phyloP scores from a whole-genome alignment of 2,888 invertebrate species.

The Polydrusus cervinus region DNA sequence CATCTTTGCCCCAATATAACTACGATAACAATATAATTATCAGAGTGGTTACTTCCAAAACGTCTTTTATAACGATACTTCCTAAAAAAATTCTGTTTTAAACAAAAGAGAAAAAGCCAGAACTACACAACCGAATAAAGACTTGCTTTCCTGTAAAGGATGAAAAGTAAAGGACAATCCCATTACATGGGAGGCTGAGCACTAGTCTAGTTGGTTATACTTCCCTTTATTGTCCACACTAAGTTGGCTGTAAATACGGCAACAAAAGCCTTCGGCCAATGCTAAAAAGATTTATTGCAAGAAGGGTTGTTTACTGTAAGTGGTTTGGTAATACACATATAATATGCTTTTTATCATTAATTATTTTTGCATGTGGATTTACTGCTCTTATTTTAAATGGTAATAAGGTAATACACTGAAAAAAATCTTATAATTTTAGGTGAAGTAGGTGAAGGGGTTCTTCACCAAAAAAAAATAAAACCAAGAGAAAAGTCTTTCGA shows the following conservation, averaged over 20 bases:
- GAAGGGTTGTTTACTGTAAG: background rate
- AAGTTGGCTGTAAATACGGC: conserved; percentile 1
- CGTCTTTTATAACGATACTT: background rate
- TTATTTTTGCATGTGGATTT: too few species aligned
- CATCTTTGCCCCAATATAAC: too few species aligned
- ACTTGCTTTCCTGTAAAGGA: background rate
- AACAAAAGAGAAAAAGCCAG: background rate
- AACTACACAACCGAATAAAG: background rate
- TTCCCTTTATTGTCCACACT: conserved; percentile 10
- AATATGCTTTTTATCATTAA: background rate
- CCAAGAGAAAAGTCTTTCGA: too few species aligned
- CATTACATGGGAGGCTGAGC: background rate
- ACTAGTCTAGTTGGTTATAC: background rate
- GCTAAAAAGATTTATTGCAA: background rate
- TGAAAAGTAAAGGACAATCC: background rate
- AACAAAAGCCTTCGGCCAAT: background rate
- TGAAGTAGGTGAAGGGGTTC: too few species aligned
- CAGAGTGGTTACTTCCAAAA: too few species aligned
- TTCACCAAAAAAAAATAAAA: too few species aligned
- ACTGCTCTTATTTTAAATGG: too few species aligned
- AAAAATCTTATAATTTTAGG: too few species aligned
- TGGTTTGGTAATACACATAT: background rate
- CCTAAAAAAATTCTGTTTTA: background rate
- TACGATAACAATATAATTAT: too few species aligned
- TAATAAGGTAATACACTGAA: too few species aligned